Evolutionary conservation across 2,888 invertebrate species (phyloP).

Genomic region (Ligdia adustata): DNA sequence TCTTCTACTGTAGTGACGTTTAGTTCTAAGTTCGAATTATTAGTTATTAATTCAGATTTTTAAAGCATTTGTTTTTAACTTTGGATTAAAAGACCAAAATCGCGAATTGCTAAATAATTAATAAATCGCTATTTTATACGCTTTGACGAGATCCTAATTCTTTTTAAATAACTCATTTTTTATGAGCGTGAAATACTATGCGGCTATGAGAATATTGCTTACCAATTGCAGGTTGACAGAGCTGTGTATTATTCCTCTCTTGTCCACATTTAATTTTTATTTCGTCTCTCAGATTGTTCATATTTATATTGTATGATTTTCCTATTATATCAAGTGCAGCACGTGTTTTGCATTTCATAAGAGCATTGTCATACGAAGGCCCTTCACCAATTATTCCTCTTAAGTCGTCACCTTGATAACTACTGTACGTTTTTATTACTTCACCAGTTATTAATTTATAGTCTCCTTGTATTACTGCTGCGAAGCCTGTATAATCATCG

Average conservation of each 20-base stretch:
- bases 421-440: slow-evolving; percentile 43
- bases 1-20: too few relatives aligned
- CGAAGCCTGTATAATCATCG: slow-evolving; percentile 60
- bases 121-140: too few relatives aligned
- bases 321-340: slow-evolving; percentile 47
- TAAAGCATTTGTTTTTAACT: too few relatives aligned
- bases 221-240: slow-evolving; percentile 62
- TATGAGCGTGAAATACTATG: too few relatives aligned
- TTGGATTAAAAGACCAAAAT: too few relatives aligned
- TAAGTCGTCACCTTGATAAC: slow-evolving; percentile 57
- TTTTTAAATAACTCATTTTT: too few relatives aligned
- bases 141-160: too few relatives aligned
- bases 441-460: slow-evolving; percentile 64
- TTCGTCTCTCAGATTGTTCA: slow-evolving; percentile 45
- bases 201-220: slow-evolving; percentile 25
- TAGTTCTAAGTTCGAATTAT: too few relatives aligned
- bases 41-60: too few relatives aligned
- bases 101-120: too few relatives aligned
- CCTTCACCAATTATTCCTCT: slow-evolving; percentile 53
- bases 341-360: slow-evolving; percentile 53
- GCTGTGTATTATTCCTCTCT: slow-evolving; percentile 14
- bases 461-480: slow-evolving; percentile 55
- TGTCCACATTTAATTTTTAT: slow-evolving; percentile 50
- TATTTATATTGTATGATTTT: slow-evolving; percentile 41
- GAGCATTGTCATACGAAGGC: slow-evolving; percentile 52